Evolutionary conservation across 2,113 vertebrate species (phyloP).

Genomic region (Nothobranchius kuhntae): DNA sequence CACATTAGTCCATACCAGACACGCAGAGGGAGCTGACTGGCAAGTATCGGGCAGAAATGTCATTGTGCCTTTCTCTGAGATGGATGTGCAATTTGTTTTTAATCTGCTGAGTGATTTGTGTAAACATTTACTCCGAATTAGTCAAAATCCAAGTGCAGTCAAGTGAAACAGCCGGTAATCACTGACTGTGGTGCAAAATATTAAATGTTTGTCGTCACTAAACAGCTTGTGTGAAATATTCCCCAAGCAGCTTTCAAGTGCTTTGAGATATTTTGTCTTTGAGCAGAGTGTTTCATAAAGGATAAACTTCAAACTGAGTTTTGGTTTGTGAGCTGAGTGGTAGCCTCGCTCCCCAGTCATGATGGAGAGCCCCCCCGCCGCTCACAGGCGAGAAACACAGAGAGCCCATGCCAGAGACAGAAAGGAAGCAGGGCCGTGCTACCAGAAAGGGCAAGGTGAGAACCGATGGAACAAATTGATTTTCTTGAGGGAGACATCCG

Average conservation of each 20-base stretch:
- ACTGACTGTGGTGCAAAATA: not conserved
- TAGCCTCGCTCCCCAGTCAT: not conserved
- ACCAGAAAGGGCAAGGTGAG: conserved; percentile 30
- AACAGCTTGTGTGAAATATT: not conserved
- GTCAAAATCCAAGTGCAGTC: no score
- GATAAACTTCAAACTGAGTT: conserved; percentile 42
- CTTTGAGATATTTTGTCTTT: conserved; percentile 16
- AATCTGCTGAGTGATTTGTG: not conserved
- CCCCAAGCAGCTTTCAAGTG: not conserved
- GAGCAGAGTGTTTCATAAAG: conserved; percentile 24
- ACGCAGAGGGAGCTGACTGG: not conserved
- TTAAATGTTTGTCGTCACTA: not conserved
- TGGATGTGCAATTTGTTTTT: conserved; percentile 5
- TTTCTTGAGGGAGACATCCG: conserved; percentile 41
- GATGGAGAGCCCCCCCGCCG: conserved; percentile 23
- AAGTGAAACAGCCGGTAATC: not conserved
- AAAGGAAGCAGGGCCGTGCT: conserved; percentile 9
- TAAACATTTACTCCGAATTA: conserved; percentile 4
- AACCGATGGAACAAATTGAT: conserved; percentile 63
- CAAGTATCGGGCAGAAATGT: conserved; percentile 12
- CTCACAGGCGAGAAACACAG: conserved; percentile 2
- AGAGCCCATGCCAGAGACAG: not conserved
- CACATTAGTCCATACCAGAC: conserved; percentile 17
- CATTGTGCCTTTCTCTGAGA: conserved; percentile 12
- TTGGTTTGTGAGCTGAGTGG: conserved; percentile 15